Conservation (phyloP, 2,797 vertebrate species). For the Rhinella marina region DNA sequence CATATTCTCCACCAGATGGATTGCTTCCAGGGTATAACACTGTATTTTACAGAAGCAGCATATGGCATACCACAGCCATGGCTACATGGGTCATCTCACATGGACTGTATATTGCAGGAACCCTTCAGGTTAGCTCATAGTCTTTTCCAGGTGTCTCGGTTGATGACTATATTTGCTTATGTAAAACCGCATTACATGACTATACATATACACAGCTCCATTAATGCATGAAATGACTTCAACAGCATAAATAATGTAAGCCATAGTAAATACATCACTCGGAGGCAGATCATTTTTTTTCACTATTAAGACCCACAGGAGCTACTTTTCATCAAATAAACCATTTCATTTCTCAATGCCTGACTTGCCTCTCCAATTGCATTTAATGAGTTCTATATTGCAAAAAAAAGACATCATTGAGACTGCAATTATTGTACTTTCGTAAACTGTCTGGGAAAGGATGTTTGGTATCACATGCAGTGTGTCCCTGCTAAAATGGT, state of each 20-base stretch:
- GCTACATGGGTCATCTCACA: too few species aligned
- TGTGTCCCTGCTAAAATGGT: too few species aligned
- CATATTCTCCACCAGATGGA: too few species aligned
- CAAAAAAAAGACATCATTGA: conserved; percentile 3
- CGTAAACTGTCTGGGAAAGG: not conserved
- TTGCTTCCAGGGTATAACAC: too few species aligned
- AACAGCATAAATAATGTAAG: conserved; percentile 6
- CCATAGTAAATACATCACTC: not conserved
- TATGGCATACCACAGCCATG: too few species aligned
- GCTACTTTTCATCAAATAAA: conserved; percentile 17
- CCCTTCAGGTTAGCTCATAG: too few species aligned
- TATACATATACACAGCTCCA: not conserved
- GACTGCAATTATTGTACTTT: not conserved
- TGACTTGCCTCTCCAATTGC: not conserved
- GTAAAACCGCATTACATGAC: too few species aligned
- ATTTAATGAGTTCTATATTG: conserved; percentile 12
- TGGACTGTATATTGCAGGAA: too few species aligned
- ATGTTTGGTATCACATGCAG: not conserved
- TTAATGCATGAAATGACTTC: not conserved
- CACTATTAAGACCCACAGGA: not conserved
- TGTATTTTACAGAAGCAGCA: too few species aligned
- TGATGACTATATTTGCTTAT: too few species aligned
- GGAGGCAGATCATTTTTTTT: not conserved
- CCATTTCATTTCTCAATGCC: conserved; percentile 6
- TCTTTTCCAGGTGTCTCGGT: too few species aligned